phyloP scores from a whole-genome alignment of 2,888 invertebrate species.

The Drosophila kambysellisi region DNA sequence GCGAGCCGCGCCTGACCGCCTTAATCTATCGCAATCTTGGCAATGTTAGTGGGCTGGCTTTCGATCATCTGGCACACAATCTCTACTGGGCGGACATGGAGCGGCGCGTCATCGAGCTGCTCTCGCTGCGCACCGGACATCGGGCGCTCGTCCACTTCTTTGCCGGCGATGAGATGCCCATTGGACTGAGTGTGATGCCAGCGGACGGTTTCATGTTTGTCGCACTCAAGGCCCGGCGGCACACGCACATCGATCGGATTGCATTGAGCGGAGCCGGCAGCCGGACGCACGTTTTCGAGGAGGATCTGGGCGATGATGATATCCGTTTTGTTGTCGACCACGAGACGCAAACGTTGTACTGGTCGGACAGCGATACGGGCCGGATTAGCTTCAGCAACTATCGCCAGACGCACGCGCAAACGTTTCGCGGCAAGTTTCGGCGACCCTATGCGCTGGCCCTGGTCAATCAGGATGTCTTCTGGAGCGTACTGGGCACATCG shows the following conservation, averaged over 20 bases:
- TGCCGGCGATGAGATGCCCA: conserved; percentile 87
- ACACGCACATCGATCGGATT: conserved; percentile 88
- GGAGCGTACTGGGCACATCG: conserved; percentile 88
- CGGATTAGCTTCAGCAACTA: conserved; percentile 88
- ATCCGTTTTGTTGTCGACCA: conserved; percentile 85
- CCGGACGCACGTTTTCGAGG: conserved; percentile 83
- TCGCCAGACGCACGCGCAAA: conserved; percentile 86
- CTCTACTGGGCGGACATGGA: conserved; percentile 90
- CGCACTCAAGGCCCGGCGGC: conserved; percentile 85
- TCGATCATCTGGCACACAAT: conserved; percentile 90
- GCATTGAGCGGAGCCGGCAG: conserved; percentile 88
- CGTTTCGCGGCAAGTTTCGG: conserved; percentile 85
- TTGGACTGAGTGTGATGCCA: conserved; percentile 88
- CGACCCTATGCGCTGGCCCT: conserved; percentile 87
- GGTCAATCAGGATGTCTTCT: conserved; percentile 89
- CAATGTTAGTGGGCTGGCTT: conserved; percentile 87
- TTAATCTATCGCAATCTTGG: conserved; percentile 85
- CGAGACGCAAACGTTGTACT: conserved; percentile 87
- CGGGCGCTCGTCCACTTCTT: conserved; percentile 88
- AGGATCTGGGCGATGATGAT: conserved; percentile 82
- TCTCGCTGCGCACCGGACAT: conserved; percentile 87
- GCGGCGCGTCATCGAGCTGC: conserved; percentile 88
- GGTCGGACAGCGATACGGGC: conserved; percentile 89
- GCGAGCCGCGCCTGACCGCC: conserved; percentile 23
- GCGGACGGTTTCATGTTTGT: conserved; percentile 87